Evolutionary conservation across 2,888 invertebrate species (phyloP).

Genomic region (Pterostichus madidus): DNA sequence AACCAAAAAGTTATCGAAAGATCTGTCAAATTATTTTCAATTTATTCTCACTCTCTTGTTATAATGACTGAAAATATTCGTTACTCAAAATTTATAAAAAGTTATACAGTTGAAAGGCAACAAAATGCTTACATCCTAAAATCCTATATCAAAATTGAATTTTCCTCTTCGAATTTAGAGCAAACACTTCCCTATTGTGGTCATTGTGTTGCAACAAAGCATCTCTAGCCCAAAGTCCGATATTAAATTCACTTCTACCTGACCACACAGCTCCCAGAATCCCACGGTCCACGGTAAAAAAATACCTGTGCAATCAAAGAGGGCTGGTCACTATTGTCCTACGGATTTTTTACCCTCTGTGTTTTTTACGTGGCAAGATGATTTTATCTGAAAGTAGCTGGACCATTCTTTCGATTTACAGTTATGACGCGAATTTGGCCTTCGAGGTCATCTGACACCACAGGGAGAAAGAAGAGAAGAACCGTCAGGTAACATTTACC

Average conservation of each 20-base stretch:
- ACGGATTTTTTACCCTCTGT: slow-evolving; percentile 57
- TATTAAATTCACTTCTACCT: slow-evolving; percentile 63
- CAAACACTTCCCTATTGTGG: slow-evolving; percentile 62
- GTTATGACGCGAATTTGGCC: slow-evolving; percentile 55
- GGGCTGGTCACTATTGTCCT: slow-evolving; percentile 65
- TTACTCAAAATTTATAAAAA: background rate
- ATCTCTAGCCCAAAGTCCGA: slow-evolving; percentile 30
- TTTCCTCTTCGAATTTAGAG: slow-evolving; percentile 42
- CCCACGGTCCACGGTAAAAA: slow-evolving; percentile 56
- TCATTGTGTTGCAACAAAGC: slow-evolving; percentile 56
- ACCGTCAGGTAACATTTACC: slow-evolving; percentile 22
- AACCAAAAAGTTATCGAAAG: too few relatives aligned
- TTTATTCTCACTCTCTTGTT: too few relatives aligned
- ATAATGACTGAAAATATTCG: too few relatives aligned
- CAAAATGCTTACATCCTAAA: slow-evolving; percentile 24
- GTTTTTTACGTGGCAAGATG: slow-evolving; percentile 46
- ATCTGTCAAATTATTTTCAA: too few relatives aligned
- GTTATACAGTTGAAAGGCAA: background rate
- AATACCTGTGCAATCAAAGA: slow-evolving; percentile 64
- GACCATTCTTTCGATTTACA: slow-evolving; percentile 56
- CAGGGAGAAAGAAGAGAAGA: slow-evolving; percentile 3
- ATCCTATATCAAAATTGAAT: slow-evolving; percentile 32
- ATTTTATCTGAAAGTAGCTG: slow-evolving; percentile 61
- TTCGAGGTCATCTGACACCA: slow-evolving; percentile 58
- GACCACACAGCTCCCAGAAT: slow-evolving; percentile 58